Percentiles rank a stretch among this genome's conserved stretches.
These are phyloP conservation scores for Elephas maximus DNA, from an alignment of 2,113 vertebrate genomes.

Conservation along the genomic window DNA sequence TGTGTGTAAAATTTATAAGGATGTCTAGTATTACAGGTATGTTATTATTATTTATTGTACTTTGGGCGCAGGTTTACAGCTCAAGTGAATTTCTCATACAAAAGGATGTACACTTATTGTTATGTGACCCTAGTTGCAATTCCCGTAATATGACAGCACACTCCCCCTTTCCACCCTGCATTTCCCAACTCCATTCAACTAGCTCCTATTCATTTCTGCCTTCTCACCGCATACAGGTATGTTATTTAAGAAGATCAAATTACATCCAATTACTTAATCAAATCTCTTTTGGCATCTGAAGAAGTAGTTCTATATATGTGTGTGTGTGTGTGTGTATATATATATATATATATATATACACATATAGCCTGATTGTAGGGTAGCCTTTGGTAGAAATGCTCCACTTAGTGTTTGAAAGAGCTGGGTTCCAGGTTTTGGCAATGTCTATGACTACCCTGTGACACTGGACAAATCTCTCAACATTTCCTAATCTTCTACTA, in stretches of 20 bases:
- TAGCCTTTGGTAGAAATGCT: constrained; percentile 33
- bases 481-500: background rate
- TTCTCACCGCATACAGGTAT: background rate
- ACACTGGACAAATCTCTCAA: background rate
- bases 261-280: background rate
- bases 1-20: constrained; percentile 71
- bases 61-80: no score
- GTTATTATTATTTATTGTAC: background rate
- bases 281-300: background rate
- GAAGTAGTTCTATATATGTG: background rate
- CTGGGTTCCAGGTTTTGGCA: background rate
- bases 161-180: no score
- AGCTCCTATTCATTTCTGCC: no score
- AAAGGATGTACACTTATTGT: no score
- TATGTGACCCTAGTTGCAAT: no score
- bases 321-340: no score
- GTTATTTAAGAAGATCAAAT: constrained; percentile 49
- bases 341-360: no score
- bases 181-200: no score
- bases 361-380: background rate
- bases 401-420: background rate
- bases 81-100: no score
- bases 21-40: constrained; percentile 36
- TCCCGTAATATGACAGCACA: no score
- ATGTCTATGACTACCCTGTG: background rate